Conservation (phyloP, 92 coral and sea anemone genomes). For the Blastomussa wellsi region DNA sequence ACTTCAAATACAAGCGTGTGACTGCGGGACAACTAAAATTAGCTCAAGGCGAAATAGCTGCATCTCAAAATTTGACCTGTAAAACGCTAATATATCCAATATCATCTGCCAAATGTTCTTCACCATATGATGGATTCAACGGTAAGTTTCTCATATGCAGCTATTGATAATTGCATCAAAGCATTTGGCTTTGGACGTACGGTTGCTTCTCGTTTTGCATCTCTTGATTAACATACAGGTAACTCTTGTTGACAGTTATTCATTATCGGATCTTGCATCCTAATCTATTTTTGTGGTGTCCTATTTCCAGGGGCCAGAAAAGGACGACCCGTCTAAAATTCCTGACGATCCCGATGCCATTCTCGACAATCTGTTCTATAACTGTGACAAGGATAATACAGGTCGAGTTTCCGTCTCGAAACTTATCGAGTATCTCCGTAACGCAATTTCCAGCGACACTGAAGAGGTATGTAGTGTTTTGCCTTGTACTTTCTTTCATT, state of each 20-base stretch:
- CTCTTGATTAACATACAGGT: constrained; percentile 20
- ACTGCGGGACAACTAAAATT: background rate
- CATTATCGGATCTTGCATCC: background rate
- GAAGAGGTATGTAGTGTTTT: constrained; percentile 56
- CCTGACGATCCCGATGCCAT: constrained; percentile 84
- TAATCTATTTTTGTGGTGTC: constrained; percentile 29
- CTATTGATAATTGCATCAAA: background rate
- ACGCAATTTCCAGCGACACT: constrained; percentile 79
- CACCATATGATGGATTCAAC: constrained; percentile 17
- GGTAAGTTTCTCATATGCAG: constrained; percentile 17
- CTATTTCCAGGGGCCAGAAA: constrained; percentile 46
- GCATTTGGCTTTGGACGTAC: background rate
- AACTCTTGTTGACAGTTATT: background rate
- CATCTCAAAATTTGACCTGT: background rate
- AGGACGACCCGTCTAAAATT: constrained; percentile 67
- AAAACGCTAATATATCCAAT: background rate
- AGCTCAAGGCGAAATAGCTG: background rate
- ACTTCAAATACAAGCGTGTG: background rate
- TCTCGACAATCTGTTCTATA: constrained; percentile 83
- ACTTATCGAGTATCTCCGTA: constrained; percentile 85
- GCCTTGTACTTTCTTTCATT: background rate
- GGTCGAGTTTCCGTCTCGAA: constrained; percentile 91
- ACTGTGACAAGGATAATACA: constrained; percentile 78
- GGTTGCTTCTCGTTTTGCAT: background rate
- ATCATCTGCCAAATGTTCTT: background rate